These are phyloP conservation scores for Haemorhous mexicanus DNA, from an alignment of 2,113 vertebrate genomes.

Conservation along the genomic window DNA sequence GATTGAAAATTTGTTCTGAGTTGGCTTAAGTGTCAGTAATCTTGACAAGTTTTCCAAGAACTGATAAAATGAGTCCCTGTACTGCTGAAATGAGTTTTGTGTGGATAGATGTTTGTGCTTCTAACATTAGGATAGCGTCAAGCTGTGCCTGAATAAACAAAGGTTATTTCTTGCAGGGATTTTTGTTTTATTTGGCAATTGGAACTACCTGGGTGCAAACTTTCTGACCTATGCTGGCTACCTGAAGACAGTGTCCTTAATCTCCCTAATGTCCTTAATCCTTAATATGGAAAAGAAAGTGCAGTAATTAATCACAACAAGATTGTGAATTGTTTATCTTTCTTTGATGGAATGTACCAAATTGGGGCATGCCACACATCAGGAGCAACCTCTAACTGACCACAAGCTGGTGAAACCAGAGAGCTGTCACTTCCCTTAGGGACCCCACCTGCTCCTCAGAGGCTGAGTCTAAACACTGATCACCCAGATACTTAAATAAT, in stretches of 20 bases:
- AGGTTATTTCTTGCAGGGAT: neutral
- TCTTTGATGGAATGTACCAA: neutral
- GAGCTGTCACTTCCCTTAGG: neutral
- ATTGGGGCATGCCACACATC: neutral
- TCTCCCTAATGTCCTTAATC: neutral
- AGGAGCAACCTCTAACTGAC: neutral
- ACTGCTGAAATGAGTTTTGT: conserved; percentile 18
- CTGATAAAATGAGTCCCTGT: conserved; percentile 47
- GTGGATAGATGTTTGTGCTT: neutral
- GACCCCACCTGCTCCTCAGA: neutral
- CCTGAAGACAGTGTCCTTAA: neutral
- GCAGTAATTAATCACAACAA: neutral
- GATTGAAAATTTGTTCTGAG: conserved; percentile 52
- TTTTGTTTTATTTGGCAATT: neutral
- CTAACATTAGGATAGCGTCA: neutral
- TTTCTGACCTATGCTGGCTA: neutral
- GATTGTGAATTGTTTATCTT: neutral
- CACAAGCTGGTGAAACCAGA: neutral
- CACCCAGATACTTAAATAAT: neutral
- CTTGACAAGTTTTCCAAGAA: conserved; percentile 56
- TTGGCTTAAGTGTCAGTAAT: conserved; percentile 46
- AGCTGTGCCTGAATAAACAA: neutral
- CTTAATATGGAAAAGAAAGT: neutral
- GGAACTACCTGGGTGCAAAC: neutral
- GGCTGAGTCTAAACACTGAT: neutral